Evolutionary conservation across 2,888 invertebrate genomes (phyloP).

Genomic region (Rhagium mordax): DNA sequence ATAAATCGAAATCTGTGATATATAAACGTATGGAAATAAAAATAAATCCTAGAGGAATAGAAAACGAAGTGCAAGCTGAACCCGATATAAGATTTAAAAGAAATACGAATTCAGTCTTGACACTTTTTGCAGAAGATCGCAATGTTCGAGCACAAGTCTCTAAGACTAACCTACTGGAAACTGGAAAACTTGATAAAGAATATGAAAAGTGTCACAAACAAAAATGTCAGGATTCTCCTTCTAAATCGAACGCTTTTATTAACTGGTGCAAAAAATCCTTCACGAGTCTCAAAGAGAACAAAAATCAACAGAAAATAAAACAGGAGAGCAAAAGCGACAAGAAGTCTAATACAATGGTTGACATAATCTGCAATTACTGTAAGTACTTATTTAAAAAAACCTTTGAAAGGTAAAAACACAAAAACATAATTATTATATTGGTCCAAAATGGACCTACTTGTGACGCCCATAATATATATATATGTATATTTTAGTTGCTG

Average conservation of each 20-base stretch:
- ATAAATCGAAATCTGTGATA: background rate
- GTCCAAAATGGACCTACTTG: too few species aligned
- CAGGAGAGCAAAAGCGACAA: constrained; percentile 12
- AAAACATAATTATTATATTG: too few species aligned
- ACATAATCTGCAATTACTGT: background rate
- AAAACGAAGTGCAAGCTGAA: background rate
- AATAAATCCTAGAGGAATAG: background rate
- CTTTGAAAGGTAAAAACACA: too few species aligned
- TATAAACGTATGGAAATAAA: background rate
- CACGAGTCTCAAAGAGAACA: constrained; percentile 1
- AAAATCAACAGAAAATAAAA: constrained; percentile 10
- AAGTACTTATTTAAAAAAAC: background rate
- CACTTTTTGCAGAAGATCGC: background rate
- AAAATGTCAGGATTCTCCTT: background rate
- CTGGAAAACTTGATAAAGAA: background rate
- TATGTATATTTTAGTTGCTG: too few species aligned
- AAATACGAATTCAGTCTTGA: background rate
- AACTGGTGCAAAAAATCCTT: constrained; percentile 12
- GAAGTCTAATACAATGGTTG: background rate
- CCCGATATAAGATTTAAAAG: background rate
- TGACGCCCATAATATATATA: too few species aligned
- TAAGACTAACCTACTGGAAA: background rate
- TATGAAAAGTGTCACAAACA: background rate
- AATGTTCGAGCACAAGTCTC: background rate
- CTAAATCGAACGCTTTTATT: constrained; percentile 18